Conservation (phyloP, 1,140 invertebrate species). For the Olivierus martensii region DNA sequence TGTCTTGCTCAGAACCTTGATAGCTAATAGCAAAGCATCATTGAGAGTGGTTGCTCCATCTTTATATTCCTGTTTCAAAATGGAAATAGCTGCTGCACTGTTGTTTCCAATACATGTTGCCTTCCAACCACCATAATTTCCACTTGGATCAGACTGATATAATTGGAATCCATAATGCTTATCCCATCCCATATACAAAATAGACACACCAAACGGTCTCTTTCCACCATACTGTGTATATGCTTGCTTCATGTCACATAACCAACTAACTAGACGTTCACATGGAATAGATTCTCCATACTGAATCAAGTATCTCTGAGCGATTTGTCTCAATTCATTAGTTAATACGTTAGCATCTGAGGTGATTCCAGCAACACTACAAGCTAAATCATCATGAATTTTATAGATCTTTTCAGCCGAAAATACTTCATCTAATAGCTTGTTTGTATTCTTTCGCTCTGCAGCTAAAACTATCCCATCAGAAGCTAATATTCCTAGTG, state of each 20-base stretch:
- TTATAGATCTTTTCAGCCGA: conserved; percentile 99
- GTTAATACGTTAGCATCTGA: conserved; percentile 99
- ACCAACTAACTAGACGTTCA: conserved; percentile 91
- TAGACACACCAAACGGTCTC: conserved; percentile 91
- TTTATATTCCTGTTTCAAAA: conserved; percentile 96
- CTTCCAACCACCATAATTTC: conserved; percentile 99
- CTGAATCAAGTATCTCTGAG: conserved; percentile 78
- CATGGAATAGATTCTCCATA: conserved; percentile 98
- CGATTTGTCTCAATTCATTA: conserved; percentile 85
- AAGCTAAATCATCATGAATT: conserved; percentile 94
- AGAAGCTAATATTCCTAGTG: conserved; percentile 83
- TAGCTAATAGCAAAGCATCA: conserved; percentile 75
- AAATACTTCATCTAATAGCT: conserved; percentile 91
- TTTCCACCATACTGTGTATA: conserved; percentile 96
- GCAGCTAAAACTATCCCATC: conserved; percentile 96
- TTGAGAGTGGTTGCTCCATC: conserved; percentile 72
- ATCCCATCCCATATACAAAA: conserved; percentile 99
- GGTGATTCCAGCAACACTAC: conserved; percentile 97
- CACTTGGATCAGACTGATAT: conserved; percentile 98
- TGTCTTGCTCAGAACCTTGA: conserved; percentile 96
- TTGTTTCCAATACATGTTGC: conserved; percentile 99
- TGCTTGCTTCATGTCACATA: conserved; percentile 98
- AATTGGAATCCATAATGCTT: conserved; percentile 97
- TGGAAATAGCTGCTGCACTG: conserved; percentile 87
- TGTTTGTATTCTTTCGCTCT: conserved; percentile 93